Evolutionary conservation across 2,797 vertebrate genomes (phyloP), one percentile per base, ranked within the genome.

Genomic region (Gadopsis marmoratus): DNA sequence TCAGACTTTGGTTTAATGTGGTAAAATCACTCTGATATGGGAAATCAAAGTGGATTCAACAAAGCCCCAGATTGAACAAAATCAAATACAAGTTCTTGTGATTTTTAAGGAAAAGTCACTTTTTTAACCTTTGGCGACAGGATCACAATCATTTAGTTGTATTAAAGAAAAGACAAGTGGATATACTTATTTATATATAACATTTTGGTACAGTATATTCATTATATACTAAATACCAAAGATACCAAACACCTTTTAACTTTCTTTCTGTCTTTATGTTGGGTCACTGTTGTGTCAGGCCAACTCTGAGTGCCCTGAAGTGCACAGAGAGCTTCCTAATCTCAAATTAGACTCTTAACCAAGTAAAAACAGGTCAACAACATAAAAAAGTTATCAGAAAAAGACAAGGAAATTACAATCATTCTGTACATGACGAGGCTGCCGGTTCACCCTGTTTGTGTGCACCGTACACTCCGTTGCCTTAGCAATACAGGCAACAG

Each of bases 361-460:
- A n/a, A 71, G 11, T 23, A 48, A 54, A 76, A 81, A 86, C 62
- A 79, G 47, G 26, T 69, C 10, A 55, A 70, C 54, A 53, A 56
- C 35, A 58, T 16, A 47, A 67, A 13, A n/a, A 74, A 64, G 23
- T 16, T 23, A 66, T 72, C 66, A 54, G 69, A 55, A 84, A 82
- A 68, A 55, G 31, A 82, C 35, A 53, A 74, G 17, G n/a, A 60
- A 74, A 70, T 71, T 85, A 87, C 89, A 91, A 88, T 92, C 86
- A 45, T 82, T 81, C 82, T 90, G 83, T 90, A 90, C 89, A 91
- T 21, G 75, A 74, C 37, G 31, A 86, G 79, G 78, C 82, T 56
- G 79, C 77, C 73, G 75, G 62, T 79, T 80, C 68, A 84, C 82
- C 86, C 88, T 89, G 88, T 89, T 77, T 74, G 74, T 62, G 60